Percentiles rank a stretch among this genome's conserved stretches.
These are phyloP conservation scores for Heliconius eleuchia DNA, from an alignment of 1,140 invertebrate genomes.

Conservation along the genomic window DNA sequence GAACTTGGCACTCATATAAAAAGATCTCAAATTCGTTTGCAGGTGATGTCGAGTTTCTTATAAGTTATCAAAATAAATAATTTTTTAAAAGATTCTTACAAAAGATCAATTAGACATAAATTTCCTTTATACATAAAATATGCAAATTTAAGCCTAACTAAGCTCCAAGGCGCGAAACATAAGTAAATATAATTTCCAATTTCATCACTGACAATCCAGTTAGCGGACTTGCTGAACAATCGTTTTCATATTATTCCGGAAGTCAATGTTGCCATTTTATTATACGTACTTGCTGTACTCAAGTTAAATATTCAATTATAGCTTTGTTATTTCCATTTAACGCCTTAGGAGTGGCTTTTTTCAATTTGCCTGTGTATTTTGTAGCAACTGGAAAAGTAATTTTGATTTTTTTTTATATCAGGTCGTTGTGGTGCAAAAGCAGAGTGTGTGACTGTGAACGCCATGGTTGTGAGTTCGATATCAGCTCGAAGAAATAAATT, in stretches of 20 bases:
- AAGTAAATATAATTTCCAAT: constrained; percentile 24
- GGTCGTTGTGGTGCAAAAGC: too few species aligned
- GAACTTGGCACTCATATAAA: too few species aligned
- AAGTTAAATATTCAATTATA: constrained; percentile 11
- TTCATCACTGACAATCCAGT: constrained; percentile 4
- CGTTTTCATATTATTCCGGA: constrained; percentile 4
- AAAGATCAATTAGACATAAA: background rate
- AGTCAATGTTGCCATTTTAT: constrained; percentile 1
- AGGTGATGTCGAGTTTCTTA: too few species aligned
- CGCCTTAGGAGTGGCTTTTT: background rate
- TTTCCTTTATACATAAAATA: background rate
- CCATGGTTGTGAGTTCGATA: too few species aligned
- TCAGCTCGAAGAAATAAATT: too few species aligned
- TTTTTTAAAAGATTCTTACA: too few species aligned
- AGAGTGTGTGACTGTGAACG: too few species aligned
- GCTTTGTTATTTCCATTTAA: background rate
- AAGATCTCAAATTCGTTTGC: too few species aligned
- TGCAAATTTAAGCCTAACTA: constrained; percentile 18
- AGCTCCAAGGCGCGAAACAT: constrained; percentile 14
- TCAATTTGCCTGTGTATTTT: background rate
- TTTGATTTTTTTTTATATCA: too few species aligned
- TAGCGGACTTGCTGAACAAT: background rate
- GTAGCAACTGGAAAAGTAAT: background rate
- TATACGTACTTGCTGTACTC: background rate
- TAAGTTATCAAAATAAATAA: too few species aligned